These are phyloP conservation scores for Euphydryas editha DNA, from an alignment of 2,888 invertebrate species.

Conservation along the genomic window DNA sequence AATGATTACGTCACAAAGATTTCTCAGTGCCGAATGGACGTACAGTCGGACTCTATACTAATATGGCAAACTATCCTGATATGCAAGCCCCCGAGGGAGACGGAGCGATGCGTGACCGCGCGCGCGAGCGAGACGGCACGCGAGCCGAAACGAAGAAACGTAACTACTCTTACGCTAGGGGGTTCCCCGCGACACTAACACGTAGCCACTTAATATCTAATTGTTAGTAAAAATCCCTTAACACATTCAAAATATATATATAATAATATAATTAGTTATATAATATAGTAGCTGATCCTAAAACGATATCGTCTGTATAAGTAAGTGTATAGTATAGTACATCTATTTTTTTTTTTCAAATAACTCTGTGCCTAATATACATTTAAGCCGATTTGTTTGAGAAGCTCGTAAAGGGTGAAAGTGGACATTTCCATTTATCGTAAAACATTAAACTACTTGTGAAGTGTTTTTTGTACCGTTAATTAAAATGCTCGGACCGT, in stretches of 20 bases:
- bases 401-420: slow-evolving; percentile 76
- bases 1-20: slow-evolving; percentile 74
- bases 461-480: slow-evolving; percentile 15
- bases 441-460: slow-evolving; percentile 4
- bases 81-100: slow-evolving; percentile 57
- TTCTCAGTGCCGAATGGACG: slow-evolving; percentile 59
- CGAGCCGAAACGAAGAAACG: slow-evolving; percentile 48
- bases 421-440: slow-evolving; percentile 50
- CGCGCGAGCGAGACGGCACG: slow-evolving; percentile 54
- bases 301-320: slow-evolving; percentile 9
- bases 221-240: slow-evolving; percentile 83
- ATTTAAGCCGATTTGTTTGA: slow-evolving; percentile 77
- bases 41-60: slow-evolving; percentile 65
- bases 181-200: slow-evolving; percentile 54
- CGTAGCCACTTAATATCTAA: slow-evolving; percentile 74
- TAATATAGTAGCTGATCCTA: slow-evolving; percentile 12
- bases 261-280: slow-evolving; percentile 47
- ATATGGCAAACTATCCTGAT: slow-evolving; percentile 80
- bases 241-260: slow-evolving; percentile 82
- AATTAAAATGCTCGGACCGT: slow-evolving; percentile 23
- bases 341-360: slow-evolving; percentile 63
- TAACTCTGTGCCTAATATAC: slow-evolving; percentile 82
- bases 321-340: slow-evolving; percentile 17
- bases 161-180: slow-evolving; percentile 39
- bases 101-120: slow-evolving; percentile 46